Conservation (phyloP, 2,888 invertebrate genomes). For the Eulithis testata region DNA sequence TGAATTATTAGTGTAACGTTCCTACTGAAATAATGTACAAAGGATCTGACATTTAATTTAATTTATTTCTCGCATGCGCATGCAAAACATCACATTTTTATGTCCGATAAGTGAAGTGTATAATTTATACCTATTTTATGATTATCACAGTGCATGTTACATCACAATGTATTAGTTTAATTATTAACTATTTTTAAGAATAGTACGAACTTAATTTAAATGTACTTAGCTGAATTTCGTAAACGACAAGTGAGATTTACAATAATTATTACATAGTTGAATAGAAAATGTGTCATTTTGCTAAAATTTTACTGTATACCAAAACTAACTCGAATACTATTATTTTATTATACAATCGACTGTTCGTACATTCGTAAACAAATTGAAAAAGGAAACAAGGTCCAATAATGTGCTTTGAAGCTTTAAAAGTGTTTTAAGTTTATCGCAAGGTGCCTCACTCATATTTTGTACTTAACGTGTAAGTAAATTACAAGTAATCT, state of each 20-base stretch:
- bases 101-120: constrained; percentile 51
- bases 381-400: constrained; percentile 34
- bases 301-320: constrained; percentile 42
- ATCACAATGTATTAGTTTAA: constrained; percentile 55
- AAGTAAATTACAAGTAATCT: constrained; percentile 46
- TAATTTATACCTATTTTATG: constrained; percentile 36
- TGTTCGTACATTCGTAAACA: constrained; percentile 27
- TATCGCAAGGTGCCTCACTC: constrained; percentile 57
- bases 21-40: constrained; percentile 57
- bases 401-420: constrained; percentile 49
- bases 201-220: constrained; percentile 54
- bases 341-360: constrained; percentile 19
- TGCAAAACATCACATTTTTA: constrained; percentile 45
- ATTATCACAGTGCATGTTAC: constrained; percentile 44
- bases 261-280: constrained; percentile 35
- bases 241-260: constrained; percentile 64
- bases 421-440: constrained; percentile 42
- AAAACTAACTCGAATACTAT: constrained; percentile 36
- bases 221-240: constrained; percentile 47
- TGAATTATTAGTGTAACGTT: constrained; percentile 47
- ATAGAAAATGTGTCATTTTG: constrained; percentile 32
- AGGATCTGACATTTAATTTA: constrained; percentile 46
- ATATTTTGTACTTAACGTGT: constrained; percentile 57
- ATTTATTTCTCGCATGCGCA: constrained; percentile 42
- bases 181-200: constrained; percentile 57